Evolutionary conservation across 2,113 vertebrate genomes (phyloP).

Genomic region (Uria aalge): DNA sequence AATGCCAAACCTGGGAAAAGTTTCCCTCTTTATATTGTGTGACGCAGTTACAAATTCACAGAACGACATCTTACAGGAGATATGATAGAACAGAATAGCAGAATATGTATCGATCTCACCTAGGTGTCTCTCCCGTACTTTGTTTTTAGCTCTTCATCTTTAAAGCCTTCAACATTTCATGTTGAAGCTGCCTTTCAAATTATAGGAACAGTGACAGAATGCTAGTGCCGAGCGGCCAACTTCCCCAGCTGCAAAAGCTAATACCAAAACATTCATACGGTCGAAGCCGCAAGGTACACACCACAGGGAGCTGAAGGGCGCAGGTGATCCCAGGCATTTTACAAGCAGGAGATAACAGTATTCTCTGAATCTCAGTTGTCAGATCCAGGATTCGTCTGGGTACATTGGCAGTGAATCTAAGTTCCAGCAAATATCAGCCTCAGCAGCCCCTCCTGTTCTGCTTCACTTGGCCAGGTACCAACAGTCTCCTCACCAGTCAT

Average conservation of each 20-base stretch:
- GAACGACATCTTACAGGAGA: not conserved
- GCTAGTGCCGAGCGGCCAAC: not conserved
- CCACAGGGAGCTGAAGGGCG: not conserved
- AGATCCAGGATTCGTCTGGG: not conserved
- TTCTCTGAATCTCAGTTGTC: not conserved
- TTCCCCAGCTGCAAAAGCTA: not conserved
- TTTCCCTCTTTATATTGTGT: not conserved
- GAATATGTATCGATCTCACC: not conserved
- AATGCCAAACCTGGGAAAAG: not conserved
- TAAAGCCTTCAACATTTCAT: not conserved
- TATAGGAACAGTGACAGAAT: not conserved
- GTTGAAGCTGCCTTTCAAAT: not conserved
- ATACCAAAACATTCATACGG: not conserved
- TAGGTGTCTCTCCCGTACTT: not conserved
- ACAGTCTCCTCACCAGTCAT: not conserved
- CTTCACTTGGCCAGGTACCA: not conserved
- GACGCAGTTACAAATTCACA: not conserved
- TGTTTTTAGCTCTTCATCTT: not conserved
- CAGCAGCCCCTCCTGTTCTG: constrained; percentile 2
- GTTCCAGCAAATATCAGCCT: not conserved
- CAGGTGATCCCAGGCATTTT: not conserved
- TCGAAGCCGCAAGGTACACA: not conserved
- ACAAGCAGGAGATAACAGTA: not conserved
- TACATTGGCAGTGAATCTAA: not conserved
- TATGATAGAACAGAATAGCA: not conserved